Evolutionary conservation across 2,113 vertebrate genomes (phyloP).

Genomic region (Tenrec ecaudatus): DNA sequence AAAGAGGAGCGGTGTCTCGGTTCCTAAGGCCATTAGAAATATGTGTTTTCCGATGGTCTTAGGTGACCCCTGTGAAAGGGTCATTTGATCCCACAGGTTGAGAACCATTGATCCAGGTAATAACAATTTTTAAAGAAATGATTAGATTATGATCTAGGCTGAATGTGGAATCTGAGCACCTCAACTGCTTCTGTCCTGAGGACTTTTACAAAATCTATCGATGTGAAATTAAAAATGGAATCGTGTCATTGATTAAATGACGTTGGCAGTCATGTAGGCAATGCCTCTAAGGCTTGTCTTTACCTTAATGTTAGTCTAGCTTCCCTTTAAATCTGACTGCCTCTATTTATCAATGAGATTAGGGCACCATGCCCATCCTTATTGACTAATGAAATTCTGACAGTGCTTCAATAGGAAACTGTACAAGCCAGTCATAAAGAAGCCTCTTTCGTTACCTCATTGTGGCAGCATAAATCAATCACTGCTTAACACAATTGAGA

Average conservation of each 20-base stretch:
- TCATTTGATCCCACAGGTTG: no score
- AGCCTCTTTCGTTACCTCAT: no score
- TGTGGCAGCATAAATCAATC: no score
- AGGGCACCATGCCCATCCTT: neutral
- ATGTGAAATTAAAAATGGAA: neutral
- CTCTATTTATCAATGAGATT: neutral
- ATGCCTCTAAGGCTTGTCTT: neutral
- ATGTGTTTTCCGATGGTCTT: no score
- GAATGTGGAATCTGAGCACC: neutral
- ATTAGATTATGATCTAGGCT: conserved; percentile 1
- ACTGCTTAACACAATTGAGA: no score
- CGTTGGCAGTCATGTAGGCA: neutral
- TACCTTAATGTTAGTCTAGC: neutral
- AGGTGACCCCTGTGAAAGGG: no score
- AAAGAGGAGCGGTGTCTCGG: no score
- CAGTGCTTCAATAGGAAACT: neutral
- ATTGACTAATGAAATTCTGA: neutral
- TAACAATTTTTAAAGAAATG: neutral
- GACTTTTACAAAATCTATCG: neutral
- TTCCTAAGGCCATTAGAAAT: no score
- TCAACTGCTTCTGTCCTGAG: neutral
- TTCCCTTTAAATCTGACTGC: neutral
- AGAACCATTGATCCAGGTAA: neutral
- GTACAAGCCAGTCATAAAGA: neutral
- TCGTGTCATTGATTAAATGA: neutral